Evolutionary conservation across 2,888 invertebrate species (phyloP).

Genomic region (Epistrophe grossulariae): DNA sequence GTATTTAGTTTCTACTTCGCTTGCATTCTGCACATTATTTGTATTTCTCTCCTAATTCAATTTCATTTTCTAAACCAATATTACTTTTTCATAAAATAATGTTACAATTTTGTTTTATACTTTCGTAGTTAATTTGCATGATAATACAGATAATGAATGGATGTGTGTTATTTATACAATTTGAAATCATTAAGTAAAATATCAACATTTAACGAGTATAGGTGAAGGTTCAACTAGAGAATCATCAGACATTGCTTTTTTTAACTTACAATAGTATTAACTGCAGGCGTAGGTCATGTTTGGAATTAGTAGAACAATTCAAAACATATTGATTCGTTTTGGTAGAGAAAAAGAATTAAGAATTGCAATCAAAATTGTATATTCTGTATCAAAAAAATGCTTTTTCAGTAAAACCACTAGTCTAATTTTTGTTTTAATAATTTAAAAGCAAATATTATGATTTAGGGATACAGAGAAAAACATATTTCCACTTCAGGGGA

Average conservation of each 20-base stretch:
- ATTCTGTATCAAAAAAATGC: too few relatives aligned
- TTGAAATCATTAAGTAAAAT: constrained; percentile 1
- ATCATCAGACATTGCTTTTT: not conserved
- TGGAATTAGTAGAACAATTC: too few relatives aligned
- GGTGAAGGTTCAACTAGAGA: not conserved
- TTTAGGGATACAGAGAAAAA: too few relatives aligned
- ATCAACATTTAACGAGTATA: not conserved
- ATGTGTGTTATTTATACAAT: constrained; percentile 58
- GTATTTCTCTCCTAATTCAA: constrained; percentile 50
- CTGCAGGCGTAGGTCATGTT: not conserved
- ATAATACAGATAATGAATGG: constrained; percentile 57
- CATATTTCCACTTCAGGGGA: too few relatives aligned
- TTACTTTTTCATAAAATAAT: constrained; percentile 19
- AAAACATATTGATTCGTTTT: too few relatives aligned
- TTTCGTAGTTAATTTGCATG: constrained; percentile 58
- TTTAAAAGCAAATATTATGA: too few relatives aligned
- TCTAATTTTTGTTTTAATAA: too few relatives aligned
- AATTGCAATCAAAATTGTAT: too few relatives aligned
- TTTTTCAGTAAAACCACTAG: too few relatives aligned
- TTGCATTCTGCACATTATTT: constrained; percentile 29
- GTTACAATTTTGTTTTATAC: constrained; percentile 46
- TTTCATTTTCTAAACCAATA: constrained; percentile 46
- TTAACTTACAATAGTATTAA: too few relatives aligned
- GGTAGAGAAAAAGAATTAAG: not conserved
- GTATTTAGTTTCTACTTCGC: constrained; percentile 6